Conservation (phyloP, 2,888 invertebrate genomes). For the Parnassius smintheus region DNA sequence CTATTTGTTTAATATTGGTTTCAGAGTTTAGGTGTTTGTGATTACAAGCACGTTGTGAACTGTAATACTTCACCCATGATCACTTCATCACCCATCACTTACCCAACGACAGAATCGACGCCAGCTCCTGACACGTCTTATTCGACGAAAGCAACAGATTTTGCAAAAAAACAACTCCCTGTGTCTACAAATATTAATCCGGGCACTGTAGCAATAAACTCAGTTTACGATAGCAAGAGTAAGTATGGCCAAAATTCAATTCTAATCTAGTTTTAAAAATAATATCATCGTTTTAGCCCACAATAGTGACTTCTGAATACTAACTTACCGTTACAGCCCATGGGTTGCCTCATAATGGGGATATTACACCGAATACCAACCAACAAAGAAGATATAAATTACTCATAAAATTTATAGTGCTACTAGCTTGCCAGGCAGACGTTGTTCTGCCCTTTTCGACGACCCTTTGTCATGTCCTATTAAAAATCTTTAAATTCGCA, state of each 20-base stretch:
- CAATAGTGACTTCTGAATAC: too few relatives aligned
- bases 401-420: too few relatives aligned
- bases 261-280: background rate
- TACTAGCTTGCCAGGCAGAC: too few relatives aligned
- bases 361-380: too few relatives aligned
- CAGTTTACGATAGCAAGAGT: constrained; percentile 20
- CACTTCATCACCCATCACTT: constrained; percentile 7
- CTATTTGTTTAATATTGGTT: constrained; percentile 36
- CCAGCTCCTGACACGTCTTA: constrained; percentile 15
- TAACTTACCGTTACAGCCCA: too few relatives aligned
- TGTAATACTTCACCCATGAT: constrained; percentile 51
- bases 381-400: too few relatives aligned
- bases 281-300: too few relatives aligned
- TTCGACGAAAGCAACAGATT: constrained; percentile 8
- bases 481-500: too few relatives aligned
- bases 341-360: too few relatives aligned
- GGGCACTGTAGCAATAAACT: constrained; percentile 3
- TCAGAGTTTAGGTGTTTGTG: constrained; percentile 83
- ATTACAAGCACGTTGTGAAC: constrained; percentile 82
- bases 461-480: too few relatives aligned
- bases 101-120: constrained; percentile 16
- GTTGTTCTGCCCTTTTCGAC: too few relatives aligned
- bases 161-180: constrained; percentile 2
- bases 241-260: constrained; percentile 5
- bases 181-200: background rate